Conservation (phyloP, 1,140 invertebrate species). For the Euborellia annulipes region DNA sequence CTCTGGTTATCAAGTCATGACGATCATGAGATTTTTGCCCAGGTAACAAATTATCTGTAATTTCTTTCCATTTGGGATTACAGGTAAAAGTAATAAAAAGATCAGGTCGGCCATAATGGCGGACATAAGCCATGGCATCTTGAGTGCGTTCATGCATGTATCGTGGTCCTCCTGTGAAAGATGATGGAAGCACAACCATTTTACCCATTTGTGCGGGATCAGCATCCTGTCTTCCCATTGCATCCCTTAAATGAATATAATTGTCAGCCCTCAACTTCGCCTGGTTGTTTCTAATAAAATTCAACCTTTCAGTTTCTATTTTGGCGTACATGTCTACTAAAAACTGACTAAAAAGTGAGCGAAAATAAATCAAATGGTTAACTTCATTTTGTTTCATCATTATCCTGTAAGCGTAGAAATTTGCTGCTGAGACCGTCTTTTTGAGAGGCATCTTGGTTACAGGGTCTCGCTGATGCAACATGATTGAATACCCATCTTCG, state of each 20-base stretch:
- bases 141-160: constrained; percentile 28
- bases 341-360: constrained; percentile 22
- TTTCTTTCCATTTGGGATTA: constrained; percentile 33
- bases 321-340: constrained; percentile 32
- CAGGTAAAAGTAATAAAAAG: constrained; percentile 29
- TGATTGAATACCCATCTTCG: too few species aligned
- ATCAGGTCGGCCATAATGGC: constrained; percentile 25
- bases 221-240: constrained; percentile 10
- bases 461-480: too few species aligned
- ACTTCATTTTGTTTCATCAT: constrained; percentile 6
- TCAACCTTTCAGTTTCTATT: constrained; percentile 29
- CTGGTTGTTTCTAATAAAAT: constrained; percentile 29
- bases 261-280: constrained; percentile 28
- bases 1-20: constrained; percentile 28
- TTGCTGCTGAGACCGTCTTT: too few species aligned
- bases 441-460: too few species aligned
- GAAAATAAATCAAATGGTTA: constrained; percentile 10
- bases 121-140: constrained; percentile 29
- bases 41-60: constrained; percentile 16
- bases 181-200: constrained; percentile 22
- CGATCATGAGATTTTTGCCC: constrained; percentile 23
- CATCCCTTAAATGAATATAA: constrained; percentile 25
- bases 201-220: constrained; percentile 13
- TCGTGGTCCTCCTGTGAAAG: constrained; percentile 24
- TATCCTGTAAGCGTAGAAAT: too few species aligned